Base-by-base conservation (phyloP, 2,113 vertebrate genomes). In the Dicentrarchus labrax region DNA sequence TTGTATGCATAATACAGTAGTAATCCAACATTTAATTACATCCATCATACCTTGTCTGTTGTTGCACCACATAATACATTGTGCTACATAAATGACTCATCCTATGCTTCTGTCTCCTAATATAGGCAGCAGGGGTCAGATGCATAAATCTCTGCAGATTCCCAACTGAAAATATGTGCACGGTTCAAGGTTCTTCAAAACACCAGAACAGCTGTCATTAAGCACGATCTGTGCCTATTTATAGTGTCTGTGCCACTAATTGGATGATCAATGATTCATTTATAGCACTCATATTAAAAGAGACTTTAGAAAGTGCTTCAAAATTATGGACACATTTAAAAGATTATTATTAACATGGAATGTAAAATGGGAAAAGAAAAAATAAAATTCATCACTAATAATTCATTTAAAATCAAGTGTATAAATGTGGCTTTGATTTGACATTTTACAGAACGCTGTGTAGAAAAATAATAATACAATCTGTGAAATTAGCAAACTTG, bases 1-100 rank as follows among this genome's bases (percentile, higher is more conserved):
- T 41, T 70, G 6, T 38, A 4, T 56, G 24, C 71, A 69, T 11
- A 47, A 71, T 39, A 2, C 57, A 24, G 22, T n/a, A 51, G n/a
- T 57, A 51, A 59, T 62, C 51, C 39, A 53, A 47, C 36, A 83
- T 74, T 72, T 54, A 56, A 70, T 50, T 78, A 43, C 16, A 66
- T 71, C 30, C 17, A 12, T 43, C 17, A 12, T 43, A 17, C 12
- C 36, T 8, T 17, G 45, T 51, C 19, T 66, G 4, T 68, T 73
- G 54, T 38, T 80, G 39, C 36, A 47, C 19, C 45, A 53, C 8
- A 38, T 39, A 41, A 48, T 65, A 54, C 22, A 62, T 9, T 11
- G 48, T 78, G 9, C n/a, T 38, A 6, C 19, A 19, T 60, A 12
- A 73, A 17, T 59, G n/a, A 68, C 17, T 57, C 30, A 75, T 48